These are phyloP conservation scores for Enteromius thamalakanensis DNA, from an alignment of 2,797 vertebrate species.

Conservation along the genomic window DNA sequence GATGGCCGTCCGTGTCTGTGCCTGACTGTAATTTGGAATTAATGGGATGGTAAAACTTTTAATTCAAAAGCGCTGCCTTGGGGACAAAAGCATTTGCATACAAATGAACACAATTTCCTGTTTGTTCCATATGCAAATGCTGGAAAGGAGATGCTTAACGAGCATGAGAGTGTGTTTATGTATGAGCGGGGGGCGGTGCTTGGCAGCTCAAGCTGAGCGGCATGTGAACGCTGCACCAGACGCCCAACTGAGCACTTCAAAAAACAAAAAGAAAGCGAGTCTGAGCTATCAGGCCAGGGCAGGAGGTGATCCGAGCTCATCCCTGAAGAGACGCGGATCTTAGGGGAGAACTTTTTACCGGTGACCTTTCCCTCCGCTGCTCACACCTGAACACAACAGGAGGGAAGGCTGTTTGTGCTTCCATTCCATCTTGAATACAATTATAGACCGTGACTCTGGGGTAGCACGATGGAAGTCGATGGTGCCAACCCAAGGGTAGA, in stretches of 20 bases:
- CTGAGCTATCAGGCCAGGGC: constrained; percentile 71
- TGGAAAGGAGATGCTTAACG: constrained; percentile 71
- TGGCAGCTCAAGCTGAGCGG: constrained; percentile 58
- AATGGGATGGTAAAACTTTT: constrained; percentile 85
- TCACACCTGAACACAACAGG: constrained; percentile 77
- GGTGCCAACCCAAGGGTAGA: constrained; percentile 61
- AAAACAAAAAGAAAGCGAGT: constrained; percentile 62
- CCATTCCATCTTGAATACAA: constrained; percentile 69
- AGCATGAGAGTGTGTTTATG: constrained; percentile 46
- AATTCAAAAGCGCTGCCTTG: constrained; percentile 84
- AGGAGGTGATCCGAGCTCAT: constrained; percentile 65
- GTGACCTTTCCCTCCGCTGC: constrained; percentile 71
- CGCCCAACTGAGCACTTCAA: constrained; percentile 78
- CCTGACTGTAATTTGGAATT: constrained; percentile 83
- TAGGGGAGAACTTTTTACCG: constrained; percentile 46
- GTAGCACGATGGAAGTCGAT: constrained; percentile 45
- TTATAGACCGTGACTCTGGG: constrained; percentile 68
- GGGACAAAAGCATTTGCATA: constrained; percentile 86
- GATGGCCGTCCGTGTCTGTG: constrained; percentile 73
- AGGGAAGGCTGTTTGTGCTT: constrained; percentile 62
- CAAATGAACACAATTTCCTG: constrained; percentile 87
- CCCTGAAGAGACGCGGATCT: constrained; percentile 65
- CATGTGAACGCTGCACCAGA: constrained; percentile 48
- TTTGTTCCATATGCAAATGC: constrained; percentile 84
- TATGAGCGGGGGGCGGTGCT: constrained; percentile 43